Conservation (phyloP, 2,113 vertebrate genomes). For the Cryptomyrus ogoouensis region DNA sequence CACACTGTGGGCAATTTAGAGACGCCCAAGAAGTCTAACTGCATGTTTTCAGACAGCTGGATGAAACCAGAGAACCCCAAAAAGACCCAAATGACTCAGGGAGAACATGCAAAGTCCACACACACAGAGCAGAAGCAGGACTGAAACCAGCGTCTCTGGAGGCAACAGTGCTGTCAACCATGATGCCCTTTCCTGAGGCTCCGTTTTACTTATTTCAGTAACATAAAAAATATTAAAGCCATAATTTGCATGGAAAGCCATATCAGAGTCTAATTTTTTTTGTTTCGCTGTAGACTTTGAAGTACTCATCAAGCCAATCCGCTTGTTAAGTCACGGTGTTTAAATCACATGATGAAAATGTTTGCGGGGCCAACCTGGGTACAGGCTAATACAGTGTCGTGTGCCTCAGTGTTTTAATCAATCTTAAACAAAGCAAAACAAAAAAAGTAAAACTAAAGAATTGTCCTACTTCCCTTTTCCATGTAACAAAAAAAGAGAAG, state of each 20-base stretch:
- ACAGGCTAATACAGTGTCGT: not conserved
- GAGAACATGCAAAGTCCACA: not conserved
- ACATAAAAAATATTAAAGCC: constrained; percentile 29
- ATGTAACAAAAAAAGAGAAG: not conserved
- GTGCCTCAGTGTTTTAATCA: not conserved
- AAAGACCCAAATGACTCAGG: not conserved
- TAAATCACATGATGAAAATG: not conserved
- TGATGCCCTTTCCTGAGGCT: not conserved
- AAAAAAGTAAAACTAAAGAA: not conserved
- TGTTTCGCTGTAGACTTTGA: not conserved
- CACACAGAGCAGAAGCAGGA: not conserved
- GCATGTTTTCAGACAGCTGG: not conserved
- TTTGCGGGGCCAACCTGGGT: not conserved
- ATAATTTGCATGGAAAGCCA: constrained; percentile 34
- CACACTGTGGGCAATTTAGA: not conserved
- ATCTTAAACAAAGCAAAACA: not conserved
- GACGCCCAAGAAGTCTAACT: not conserved
- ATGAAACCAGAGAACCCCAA: not conserved
- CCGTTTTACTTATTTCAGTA: not conserved
- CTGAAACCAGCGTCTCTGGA: not conserved
- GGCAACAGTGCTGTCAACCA: not conserved
- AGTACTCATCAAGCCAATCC: not conserved
- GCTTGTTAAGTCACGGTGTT: not conserved
- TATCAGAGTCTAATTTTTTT: constrained; percentile 25
- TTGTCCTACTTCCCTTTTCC: not conserved